phyloP scores from a whole-genome alignment of 2,113 vertebrate genomes.

The Hyaena hyaena region DNA sequence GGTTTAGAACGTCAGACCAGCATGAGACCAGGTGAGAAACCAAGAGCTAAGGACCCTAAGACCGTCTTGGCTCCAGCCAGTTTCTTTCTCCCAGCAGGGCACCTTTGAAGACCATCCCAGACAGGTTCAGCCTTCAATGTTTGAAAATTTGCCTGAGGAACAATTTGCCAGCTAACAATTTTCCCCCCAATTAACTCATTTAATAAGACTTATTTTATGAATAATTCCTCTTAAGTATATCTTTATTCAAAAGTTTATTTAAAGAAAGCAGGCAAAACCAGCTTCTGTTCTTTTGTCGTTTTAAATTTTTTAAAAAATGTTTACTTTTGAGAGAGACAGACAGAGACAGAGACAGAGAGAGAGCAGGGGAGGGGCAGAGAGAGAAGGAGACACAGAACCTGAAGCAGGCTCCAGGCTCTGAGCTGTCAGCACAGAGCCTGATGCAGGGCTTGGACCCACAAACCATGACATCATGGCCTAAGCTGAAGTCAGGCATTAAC shows the following conservation, averaged over 20 bases:
- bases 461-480: no score
- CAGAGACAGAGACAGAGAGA: no score
- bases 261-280: neutral
- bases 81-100: neutral
- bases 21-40: neutral
- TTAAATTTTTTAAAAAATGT: no score
- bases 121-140: neutral
- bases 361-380: no score
- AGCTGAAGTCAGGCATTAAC: no score
- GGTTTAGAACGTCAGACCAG: no score
- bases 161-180: neutral
- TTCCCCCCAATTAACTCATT: neutral
- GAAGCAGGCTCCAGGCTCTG: no score
- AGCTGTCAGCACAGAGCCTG: no score
- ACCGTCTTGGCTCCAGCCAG: neutral
- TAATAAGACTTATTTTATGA: neutral
- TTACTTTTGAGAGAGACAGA: no score
- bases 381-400: no score
- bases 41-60: neutral
- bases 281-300: neutral
- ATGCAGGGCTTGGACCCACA: no score
- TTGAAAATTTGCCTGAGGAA: neutral
- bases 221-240: neutral
- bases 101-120: neutral
- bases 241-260: neutral